These are phyloP conservation scores for Illadopsis cleaveri DNA, from an alignment of 2,113 vertebrate species.

Conservation along the genomic window DNA sequence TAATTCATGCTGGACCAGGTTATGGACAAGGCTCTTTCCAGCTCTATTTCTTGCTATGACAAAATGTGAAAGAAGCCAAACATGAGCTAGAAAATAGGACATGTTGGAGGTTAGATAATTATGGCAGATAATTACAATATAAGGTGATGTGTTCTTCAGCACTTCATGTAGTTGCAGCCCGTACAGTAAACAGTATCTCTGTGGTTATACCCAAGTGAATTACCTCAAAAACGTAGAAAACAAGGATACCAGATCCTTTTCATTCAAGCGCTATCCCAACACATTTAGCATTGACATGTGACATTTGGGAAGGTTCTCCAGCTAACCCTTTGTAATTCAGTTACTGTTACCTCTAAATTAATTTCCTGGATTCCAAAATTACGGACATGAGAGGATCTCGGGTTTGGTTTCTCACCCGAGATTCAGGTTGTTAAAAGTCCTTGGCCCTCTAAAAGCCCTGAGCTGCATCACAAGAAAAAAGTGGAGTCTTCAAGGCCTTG, in stretches of 20 bases:
- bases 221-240: background rate
- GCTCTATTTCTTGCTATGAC: background rate
- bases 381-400: background rate
- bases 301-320: background rate
- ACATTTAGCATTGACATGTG: background rate
- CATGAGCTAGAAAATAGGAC: background rate
- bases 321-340: background rate
- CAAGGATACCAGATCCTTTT: background rate
- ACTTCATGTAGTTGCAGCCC: background rate
- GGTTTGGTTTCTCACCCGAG: too few species aligned
- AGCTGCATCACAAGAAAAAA: too few species aligned
- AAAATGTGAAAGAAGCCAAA: background rate
- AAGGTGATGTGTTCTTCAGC: background rate
- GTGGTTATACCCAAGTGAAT: background rate
- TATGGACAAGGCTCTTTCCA: background rate
- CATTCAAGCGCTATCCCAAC: background rate
- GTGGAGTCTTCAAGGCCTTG: too few species aligned
- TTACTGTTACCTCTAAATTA: background rate
- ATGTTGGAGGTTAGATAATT: background rate
- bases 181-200: background rate
- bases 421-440: too few species aligned
- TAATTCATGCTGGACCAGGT: background rate
- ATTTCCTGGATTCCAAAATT: background rate
- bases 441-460: too few species aligned
- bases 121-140: background rate